These are phyloP conservation scores for Drosophila histrio DNA, from an alignment of 2,888 invertebrate species.

Conservation along the genomic window DNA sequence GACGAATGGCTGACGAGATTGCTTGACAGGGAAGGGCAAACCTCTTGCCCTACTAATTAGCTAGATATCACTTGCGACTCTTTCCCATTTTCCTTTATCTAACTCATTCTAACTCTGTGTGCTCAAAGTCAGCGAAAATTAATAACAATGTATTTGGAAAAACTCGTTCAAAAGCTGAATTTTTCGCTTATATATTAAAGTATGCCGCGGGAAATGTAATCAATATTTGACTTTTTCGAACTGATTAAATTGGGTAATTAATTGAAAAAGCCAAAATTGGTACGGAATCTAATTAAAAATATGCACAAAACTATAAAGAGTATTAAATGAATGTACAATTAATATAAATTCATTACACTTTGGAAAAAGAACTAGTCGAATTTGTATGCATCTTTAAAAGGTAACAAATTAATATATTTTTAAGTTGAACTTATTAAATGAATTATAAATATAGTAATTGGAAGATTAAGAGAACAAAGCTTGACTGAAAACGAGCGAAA, in stretches of 20 bases:
- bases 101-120: neutral
- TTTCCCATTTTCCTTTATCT: neutral
- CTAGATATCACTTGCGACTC: conserved; percentile 23
- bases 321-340: neutral
- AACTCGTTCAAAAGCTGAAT: neutral
- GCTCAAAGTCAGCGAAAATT: conserved; percentile 39
- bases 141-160: conserved; percentile 18
- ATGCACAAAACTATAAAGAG: neutral
- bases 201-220: neutral
- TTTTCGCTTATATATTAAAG: neutral
- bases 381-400: neutral
- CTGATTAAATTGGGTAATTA: neutral
- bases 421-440: too few species aligned
- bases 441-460: too few species aligned
- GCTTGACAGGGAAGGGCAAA: neutral
- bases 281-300: neutral
- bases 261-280: neutral
- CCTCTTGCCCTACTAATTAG: conserved; percentile 50
- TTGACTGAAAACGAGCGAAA: too few species aligned
- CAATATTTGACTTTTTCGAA: neutral
- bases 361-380: too few species aligned
- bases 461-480: too few species aligned
- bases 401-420: too few species aligned
- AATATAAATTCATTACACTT: too few species aligned
- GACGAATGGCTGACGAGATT: conserved; percentile 45